Evolutionary conservation across 2,797 vertebrate species (phyloP), one percentile per base, ranked within the genome.

Genomic region (Takifugu rubripes): DNA sequence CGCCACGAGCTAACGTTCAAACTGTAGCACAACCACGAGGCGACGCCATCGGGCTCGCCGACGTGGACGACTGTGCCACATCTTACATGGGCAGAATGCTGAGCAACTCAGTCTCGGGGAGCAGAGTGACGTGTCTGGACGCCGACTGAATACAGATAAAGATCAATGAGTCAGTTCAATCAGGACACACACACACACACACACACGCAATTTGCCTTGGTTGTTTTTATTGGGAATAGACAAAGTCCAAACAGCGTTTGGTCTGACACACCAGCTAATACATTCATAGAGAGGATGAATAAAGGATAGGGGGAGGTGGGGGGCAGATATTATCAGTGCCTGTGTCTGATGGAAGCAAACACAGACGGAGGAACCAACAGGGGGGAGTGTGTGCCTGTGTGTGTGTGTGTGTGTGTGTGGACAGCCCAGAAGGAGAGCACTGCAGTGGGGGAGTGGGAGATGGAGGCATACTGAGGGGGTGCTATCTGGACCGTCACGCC

Each of bases 301-400:
- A 16, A n/a, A 17, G 43, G 2, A n/a, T 3, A 16, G 43, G 43
- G n/a, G 16, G 43, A 43, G 43, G 43, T 70, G 61, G 61, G 82
- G 75, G 76, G 76, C 75, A 87, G 87, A 90, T 89, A 87, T 78
- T 74, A 90, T 90, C 83, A 64, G 85, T 81, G 82, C 67, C 66
- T 70, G 66, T 62, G 81, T 90, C 81, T 90, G 84, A 89, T 86
- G 84, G 85, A 67, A 78, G 82, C 82, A 89, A 81, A 91, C 88
- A 90, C 90, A 89, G 90, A 90, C 83, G 76, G 86, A 77, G 85
- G 74, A 85, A 84, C 77, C 68, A 45, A 74, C 31, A 31, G 78
- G 81, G 79, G 70, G 54, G 66, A 1, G 72, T 16, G 54, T 62
- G 71, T 51, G 56, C 45, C 66, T 52, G 67, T 55, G 65, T 7